Conservation (phyloP, 1,140 invertebrate species). For the Pararge aegeria region DNA sequence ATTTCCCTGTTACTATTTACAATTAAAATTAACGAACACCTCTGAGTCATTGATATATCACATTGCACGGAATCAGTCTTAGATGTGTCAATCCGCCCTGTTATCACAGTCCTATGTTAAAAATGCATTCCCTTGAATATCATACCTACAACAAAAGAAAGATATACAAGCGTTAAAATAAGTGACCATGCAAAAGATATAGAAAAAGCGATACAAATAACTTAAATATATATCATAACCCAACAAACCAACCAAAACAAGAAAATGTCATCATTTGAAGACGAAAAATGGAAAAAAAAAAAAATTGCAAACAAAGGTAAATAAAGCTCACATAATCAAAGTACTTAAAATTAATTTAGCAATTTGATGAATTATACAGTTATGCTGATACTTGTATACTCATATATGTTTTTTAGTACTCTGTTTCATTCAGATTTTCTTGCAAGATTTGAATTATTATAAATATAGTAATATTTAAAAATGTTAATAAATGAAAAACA, state of each 20-base stretch:
- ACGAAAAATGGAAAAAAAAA: too few species aligned
- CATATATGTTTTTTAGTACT: too few species aligned
- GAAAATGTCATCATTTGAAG: neutral
- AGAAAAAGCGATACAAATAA: constrained; percentile 17
- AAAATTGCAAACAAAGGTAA: too few species aligned
- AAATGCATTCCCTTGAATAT: constrained; percentile 70
- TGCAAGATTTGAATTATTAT: too few species aligned
- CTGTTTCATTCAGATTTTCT: too few species aligned
- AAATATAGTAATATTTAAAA: too few species aligned
- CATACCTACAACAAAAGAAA: constrained; percentile 78
- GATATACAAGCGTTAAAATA: constrained; percentile 67
- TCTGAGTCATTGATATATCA: constrained; percentile 35
- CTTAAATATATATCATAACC: neutral
- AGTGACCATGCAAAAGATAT: constrained; percentile 59
- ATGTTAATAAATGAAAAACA: too few species aligned
- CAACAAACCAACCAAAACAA: neutral
- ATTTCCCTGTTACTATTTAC: constrained; percentile 42
- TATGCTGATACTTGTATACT: too few species aligned
- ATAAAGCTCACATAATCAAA: too few species aligned
- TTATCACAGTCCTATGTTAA: constrained; percentile 73
- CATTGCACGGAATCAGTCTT: constrained; percentile 60
- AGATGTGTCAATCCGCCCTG: constrained; percentile 48
- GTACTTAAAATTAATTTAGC: too few species aligned
- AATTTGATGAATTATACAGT: too few species aligned
- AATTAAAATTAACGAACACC: constrained; percentile 41